phyloP scores from a whole-genome alignment of 2,797 vertebrate genomes.

The Euphonia xanthogaster region DNA sequence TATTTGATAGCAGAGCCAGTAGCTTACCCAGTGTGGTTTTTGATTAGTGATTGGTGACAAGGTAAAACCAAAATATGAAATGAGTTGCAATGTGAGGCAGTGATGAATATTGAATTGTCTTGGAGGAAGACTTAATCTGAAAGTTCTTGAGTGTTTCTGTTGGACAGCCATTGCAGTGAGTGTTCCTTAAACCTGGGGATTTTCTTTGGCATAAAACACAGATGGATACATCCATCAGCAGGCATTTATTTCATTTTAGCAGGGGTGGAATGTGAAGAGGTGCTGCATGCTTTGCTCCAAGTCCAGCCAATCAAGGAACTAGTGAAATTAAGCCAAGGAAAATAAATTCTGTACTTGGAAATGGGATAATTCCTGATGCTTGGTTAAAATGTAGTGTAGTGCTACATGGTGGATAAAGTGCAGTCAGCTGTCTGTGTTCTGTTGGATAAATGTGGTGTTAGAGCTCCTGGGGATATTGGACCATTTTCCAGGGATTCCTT shows the following conservation, averaged over 20 bases:
- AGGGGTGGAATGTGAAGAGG: background rate
- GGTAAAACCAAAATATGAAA: background rate
- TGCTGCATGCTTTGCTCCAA: background rate
- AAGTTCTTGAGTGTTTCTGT: background rate
- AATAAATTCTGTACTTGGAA: background rate
- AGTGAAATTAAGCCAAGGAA: background rate
- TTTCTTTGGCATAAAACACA: background rate
- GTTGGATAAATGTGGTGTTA: background rate
- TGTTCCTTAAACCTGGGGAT: background rate
- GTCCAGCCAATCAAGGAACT: background rate
- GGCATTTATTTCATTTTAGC: background rate
- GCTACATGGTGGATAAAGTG: background rate
- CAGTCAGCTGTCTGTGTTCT: background rate
- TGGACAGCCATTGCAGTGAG: background rate
- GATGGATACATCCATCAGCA: background rate
- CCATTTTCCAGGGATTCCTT: background rate
- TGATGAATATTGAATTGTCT: background rate
- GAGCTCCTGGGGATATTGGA: background rate
- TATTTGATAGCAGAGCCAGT: background rate
- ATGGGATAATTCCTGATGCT: background rate
- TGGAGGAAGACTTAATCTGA: background rate
- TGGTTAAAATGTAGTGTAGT: background rate
- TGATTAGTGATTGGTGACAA: background rate
- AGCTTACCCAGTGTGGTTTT: background rate
- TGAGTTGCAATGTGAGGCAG: background rate